A percentile compares a stretch with the other conserved stretches of the same genome.
phyloP scores from a whole-genome alignment of 2,888 invertebrate species.

The Cryptus armator region DNA sequence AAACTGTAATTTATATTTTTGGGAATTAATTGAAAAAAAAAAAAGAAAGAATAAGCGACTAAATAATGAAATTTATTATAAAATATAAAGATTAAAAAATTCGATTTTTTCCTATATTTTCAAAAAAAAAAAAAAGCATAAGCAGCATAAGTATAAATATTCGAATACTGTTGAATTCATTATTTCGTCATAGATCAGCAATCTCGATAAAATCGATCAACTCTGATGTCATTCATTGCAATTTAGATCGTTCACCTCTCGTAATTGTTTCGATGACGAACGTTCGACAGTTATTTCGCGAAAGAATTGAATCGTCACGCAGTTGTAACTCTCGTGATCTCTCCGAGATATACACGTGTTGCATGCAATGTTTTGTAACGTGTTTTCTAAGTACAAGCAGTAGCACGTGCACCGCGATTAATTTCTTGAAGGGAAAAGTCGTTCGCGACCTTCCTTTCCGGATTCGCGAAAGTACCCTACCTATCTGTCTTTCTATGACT shows the following conservation, averaged over 20 bases:
- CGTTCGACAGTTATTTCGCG: neutral
- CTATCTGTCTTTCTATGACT: conserved; percentile 9
- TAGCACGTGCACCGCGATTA: conserved; percentile 58
- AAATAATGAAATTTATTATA: too few relatives aligned
- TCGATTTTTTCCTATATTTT: neutral
- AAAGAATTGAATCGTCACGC: conserved; percentile 1
- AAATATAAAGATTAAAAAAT: neutral
- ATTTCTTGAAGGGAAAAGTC: conserved; percentile 61
- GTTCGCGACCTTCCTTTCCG: conserved; percentile 73
- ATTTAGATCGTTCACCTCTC: neutral
- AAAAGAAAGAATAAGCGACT: too few relatives aligned
- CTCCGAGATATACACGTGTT: neutral
- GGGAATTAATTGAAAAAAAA: too few relatives aligned
- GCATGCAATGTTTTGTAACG: neutral
- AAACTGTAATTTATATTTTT: neutral
- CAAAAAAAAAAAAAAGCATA: too few relatives aligned
- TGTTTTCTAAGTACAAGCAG: neutral
- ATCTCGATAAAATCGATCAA: neutral
- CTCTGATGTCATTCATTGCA: neutral
- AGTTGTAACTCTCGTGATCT: conserved; percentile 12
- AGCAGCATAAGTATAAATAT: neutral
- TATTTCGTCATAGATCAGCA: neutral
- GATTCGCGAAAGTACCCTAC: conserved; percentile 59
- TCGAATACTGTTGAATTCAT: too few relatives aligned
- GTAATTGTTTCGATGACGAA: neutral